Evolutionary conservation across 2,797 vertebrate species (phyloP).

Genomic region (Syndactyla subalaris): DNA sequence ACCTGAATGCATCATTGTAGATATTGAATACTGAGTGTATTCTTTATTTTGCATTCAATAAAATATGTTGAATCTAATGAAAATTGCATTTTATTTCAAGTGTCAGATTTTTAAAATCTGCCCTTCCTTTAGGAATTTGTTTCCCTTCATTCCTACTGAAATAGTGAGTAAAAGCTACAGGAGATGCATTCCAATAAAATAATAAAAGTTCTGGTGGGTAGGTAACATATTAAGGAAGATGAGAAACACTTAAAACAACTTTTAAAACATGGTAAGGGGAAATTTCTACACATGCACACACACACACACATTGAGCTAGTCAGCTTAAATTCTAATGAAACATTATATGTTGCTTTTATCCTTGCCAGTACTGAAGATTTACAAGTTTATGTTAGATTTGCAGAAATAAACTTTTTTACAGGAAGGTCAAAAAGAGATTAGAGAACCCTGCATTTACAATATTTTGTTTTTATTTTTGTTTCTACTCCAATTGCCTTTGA

Average conservation of each 20-base stretch:
- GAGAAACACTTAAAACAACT: neutral
- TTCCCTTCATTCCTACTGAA: neutral
- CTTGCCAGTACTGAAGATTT: neutral
- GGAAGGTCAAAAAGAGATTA: conserved; percentile 39
- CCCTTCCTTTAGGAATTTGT: neutral
- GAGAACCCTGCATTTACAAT: neutral
- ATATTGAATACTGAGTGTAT: neutral
- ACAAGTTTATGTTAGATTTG: conserved; percentile 1
- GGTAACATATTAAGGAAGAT: neutral
- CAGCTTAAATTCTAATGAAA: conserved; percentile 28
- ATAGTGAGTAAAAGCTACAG: neutral
- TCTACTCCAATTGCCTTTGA: conserved; percentile 31
- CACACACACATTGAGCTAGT: neutral
- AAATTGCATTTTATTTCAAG: neutral
- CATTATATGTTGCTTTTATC: neutral
- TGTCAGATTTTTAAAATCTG: neutral
- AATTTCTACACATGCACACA: neutral
- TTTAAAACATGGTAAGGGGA: neutral
- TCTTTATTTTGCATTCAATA: neutral
- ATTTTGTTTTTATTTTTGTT: neutral
- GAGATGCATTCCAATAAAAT: neutral
- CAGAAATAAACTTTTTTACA: neutral
- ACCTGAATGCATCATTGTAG: neutral
- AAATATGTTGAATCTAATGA: neutral
- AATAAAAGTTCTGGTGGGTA: neutral